Percentiles rank a stretch among this genome's conserved stretches.
These are phyloP conservation scores for Dasypogon diadema DNA, from an alignment of 2,888 invertebrate genomes.

Conservation along the genomic window DNA sequence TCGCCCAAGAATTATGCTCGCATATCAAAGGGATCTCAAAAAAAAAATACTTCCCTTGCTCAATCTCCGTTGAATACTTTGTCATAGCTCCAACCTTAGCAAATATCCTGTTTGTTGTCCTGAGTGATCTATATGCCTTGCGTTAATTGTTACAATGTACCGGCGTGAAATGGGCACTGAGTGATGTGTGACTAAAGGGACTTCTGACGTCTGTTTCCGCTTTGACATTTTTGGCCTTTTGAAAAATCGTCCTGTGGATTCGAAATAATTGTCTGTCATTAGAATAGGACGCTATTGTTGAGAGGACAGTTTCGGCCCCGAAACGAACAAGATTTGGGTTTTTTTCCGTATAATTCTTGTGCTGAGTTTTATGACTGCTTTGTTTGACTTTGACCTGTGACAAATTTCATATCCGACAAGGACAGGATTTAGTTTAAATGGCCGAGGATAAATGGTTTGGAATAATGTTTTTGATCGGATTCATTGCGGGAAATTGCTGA, in stretches of 20 bases:
- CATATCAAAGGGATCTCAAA: constrained; percentile 39
- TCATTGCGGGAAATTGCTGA: constrained; percentile 36
- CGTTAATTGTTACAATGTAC: constrained; percentile 32
- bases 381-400: constrained; percentile 26
- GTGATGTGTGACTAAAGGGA: constrained; percentile 14
- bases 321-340: constrained; percentile 25
- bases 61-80: neutral
- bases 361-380: constrained; percentile 23
- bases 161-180: neutral
- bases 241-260: constrained; percentile 13
- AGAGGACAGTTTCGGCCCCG: neutral
- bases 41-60: constrained; percentile 26
- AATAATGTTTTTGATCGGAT: neutral
- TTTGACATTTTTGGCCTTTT: neutral
- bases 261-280: constrained; percentile 43
- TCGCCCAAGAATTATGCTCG: constrained; percentile 25
- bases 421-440: constrained; percentile 32
- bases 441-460: constrained; percentile 28
- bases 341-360: constrained; percentile 12
- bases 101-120: constrained; percentile 45
- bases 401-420: constrained; percentile 44
- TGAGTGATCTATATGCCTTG: constrained; percentile 35
- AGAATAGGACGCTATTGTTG: constrained; percentile 15
- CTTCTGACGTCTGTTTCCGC: constrained; percentile 24
- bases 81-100: constrained; percentile 15